Evolutionary conservation across 2,797 vertebrate genomes (phyloP).

Genomic region (Simalia tracyae): DNA sequence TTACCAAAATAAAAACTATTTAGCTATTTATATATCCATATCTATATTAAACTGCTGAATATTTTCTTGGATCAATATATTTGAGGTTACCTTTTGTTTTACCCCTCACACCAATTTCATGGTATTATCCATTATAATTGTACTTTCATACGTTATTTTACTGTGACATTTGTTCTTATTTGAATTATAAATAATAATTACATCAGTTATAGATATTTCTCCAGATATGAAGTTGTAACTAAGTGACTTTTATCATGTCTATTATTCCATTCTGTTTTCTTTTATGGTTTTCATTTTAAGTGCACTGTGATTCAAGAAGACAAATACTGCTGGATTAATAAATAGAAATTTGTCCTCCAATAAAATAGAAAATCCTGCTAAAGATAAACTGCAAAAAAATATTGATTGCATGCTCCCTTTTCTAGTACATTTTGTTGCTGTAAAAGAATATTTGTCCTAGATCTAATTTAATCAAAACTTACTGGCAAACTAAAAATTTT

Average conservation of each 20-base stretch:
- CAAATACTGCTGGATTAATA: not conserved
- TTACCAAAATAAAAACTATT: too few species aligned
- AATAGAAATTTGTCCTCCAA: not conserved
- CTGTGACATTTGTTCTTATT: not conserved
- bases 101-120: not conserved
- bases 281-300: not conserved
- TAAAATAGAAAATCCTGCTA: not conserved
- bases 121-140: not conserved
- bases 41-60: not conserved
- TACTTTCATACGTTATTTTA: not conserved
- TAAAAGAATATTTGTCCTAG: not conserved
- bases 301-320: not conserved
- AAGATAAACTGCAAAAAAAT: not conserved
- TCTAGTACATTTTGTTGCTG: not conserved
- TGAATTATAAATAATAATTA: not conserved
- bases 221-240: not conserved
- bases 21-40: too few species aligned
- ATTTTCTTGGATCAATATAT: not conserved
- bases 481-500: not conserved
- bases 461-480: not conserved
- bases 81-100: not conserved
- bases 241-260: not conserved
- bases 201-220: not conserved
- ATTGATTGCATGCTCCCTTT: not conserved
- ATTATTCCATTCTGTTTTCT: not conserved